Evolutionary conservation across 2,797 vertebrate genomes (phyloP).

Genomic region (Pangasius macronema): DNA sequence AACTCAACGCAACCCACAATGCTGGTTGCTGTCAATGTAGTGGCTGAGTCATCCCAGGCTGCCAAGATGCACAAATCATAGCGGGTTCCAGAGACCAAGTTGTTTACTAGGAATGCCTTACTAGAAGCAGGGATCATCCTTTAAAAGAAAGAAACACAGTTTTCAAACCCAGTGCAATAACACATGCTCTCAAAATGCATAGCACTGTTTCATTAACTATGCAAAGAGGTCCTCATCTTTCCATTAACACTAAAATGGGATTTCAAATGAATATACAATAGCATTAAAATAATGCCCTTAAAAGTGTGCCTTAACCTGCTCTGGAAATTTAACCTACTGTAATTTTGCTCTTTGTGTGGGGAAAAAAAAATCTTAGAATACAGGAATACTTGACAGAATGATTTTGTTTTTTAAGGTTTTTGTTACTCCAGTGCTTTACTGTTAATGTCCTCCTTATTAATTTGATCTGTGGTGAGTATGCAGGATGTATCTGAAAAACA

Average conservation of each 20-base stretch:
- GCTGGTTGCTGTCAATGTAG: constrained; percentile 90
- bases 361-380: background rate
- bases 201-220: background rate
- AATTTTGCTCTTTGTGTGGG: background rate
- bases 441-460: background rate
- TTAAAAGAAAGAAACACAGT: constrained; percentile 26
- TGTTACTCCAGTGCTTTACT: background rate
- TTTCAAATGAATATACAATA: constrained; percentile 5
- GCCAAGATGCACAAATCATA: constrained; percentile 93
- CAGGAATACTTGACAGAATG: background rate
- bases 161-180: constrained; percentile 3
- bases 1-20: constrained; percentile 90
- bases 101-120: constrained; percentile 90
- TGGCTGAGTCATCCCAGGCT: constrained; percentile 92
- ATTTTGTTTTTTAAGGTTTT: background rate
- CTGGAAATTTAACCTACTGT: background rate
- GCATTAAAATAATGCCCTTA: background rate
- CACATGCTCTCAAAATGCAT: background rate
- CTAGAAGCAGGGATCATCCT: constrained; percentile 95
- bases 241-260: constrained; percentile 6
- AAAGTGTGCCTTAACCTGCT: background rate
- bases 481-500: constrained; percentile 13
- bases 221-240: background rate
- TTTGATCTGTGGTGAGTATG: background rate
- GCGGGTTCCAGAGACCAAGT: constrained; percentile 87